These are phyloP conservation scores for Gymnobelideus leadbeateri DNA, from an alignment of 2,113 vertebrate species.

Conservation along the genomic window DNA sequence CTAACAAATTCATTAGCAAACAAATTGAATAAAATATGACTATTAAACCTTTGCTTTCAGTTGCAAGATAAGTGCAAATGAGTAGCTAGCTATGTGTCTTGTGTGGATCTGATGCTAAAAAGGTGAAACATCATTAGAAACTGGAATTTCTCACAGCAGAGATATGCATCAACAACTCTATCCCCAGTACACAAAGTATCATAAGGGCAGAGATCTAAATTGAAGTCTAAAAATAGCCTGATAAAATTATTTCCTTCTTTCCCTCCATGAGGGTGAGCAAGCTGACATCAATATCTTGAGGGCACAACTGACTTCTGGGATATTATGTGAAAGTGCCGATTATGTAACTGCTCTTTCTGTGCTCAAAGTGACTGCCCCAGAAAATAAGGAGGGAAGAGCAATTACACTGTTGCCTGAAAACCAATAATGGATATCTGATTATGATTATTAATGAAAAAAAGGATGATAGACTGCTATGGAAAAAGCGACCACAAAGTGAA, in stretches of 20 bases:
- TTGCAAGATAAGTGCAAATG: not conserved
- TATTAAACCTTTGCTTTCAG: not conserved
- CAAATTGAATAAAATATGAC: not conserved
- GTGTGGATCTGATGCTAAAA: not conserved
- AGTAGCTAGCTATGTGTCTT: not conserved
- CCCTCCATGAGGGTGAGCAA: conserved; percentile 9
- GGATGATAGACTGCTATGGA: conserved; percentile 56
- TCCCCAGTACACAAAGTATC: conserved; percentile 51
- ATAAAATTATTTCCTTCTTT: conserved; percentile 70
- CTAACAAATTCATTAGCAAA: not conserved
- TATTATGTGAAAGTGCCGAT: conserved; percentile 53
- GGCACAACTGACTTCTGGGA: conserved; percentile 58
- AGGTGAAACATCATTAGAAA: not conserved
- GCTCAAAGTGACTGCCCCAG: conserved; percentile 55
- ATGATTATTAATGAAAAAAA: conserved; percentile 79
- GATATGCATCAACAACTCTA: conserved; percentile 28
- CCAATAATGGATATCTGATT: conserved; percentile 79
- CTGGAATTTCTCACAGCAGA: not conserved
- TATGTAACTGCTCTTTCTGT: conserved; percentile 61
- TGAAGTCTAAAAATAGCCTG: conserved; percentile 77
- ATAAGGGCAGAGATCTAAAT: conserved; percentile 66
- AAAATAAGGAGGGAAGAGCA: conserved; percentile 69
- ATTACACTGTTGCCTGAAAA: conserved; percentile 76
- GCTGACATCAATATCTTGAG: conserved; percentile 54
- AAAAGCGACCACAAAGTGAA: conserved; percentile 59